Evolutionary conservation across 2,797 vertebrate species (phyloP).

Genomic region (Peromyscus melanophrys): DNA sequence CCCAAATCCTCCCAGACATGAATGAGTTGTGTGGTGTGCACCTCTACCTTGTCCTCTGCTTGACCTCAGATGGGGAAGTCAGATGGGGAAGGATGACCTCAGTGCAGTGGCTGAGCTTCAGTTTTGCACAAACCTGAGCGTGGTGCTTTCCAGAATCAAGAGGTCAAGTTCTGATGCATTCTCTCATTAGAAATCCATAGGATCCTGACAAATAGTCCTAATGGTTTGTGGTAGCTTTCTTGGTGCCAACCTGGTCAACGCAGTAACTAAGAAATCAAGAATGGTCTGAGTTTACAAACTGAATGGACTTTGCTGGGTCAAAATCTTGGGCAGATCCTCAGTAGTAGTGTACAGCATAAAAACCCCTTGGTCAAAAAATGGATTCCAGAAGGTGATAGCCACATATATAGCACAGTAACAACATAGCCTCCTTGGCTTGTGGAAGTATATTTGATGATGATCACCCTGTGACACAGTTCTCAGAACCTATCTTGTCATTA

Average conservation of each 20-base stretch:
- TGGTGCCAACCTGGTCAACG: not conserved
- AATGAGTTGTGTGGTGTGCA: not conserved
- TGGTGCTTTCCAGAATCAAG: not conserved
- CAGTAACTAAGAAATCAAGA: not conserved
- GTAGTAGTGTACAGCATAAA: not conserved
- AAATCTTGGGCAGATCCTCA: not conserved
- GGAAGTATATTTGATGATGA: not conserved
- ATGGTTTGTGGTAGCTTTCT: not conserved
- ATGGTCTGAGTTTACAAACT: not conserved
- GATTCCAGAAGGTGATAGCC: not conserved
- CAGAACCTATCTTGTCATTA: not conserved
- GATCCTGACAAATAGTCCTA: not conserved
- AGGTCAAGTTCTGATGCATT: not conserved
- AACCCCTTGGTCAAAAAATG: not conserved
- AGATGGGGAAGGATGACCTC: not conserved
- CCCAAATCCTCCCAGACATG: not conserved
- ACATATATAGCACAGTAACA: not conserved
- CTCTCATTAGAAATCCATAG: not conserved
- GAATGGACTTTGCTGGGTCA: not conserved
- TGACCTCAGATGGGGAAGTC: not conserved
- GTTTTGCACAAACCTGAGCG: not conserved
- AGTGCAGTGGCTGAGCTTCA: not conserved
- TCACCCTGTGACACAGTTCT: not conserved
- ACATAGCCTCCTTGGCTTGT: not conserved
- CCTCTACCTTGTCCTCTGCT: not conserved